Conservation (phyloP, 2,888 invertebrate genomes). For the Torymus auratus region DNA sequence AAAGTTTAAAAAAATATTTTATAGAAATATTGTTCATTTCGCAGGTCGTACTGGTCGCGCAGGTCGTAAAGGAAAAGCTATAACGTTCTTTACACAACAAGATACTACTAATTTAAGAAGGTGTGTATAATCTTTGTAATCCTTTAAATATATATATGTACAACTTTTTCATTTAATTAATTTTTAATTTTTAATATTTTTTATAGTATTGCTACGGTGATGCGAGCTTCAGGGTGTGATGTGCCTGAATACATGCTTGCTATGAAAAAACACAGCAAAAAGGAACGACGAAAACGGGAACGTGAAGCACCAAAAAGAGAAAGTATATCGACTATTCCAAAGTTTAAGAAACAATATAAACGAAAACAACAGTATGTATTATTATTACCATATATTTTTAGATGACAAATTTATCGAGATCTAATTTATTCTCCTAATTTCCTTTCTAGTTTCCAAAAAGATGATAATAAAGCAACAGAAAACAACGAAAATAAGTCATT, state of each 20-base stretch:
- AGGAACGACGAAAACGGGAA: conserved; percentile 78
- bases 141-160: conserved; percentile 6
- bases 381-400: not conserved
- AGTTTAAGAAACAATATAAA: conserved; percentile 69
- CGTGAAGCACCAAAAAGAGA: conserved; percentile 82
- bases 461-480: not conserved
- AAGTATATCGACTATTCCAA: conserved; percentile 81
- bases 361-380: conserved; percentile 41
- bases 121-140: conserved; percentile 75
- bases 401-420: not conserved
- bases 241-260: conserved; percentile 94
- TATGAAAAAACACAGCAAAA: conserved; percentile 83
- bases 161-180: no score
- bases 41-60: conserved; percentile 94
- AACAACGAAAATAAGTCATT: not conserved
- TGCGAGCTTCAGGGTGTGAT: conserved; percentile 93
- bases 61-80: conserved; percentile 90
- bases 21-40: conserved; percentile 2
- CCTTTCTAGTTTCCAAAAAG: conserved; percentile 10
- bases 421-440: not conserved
- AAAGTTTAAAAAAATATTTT: conserved; percentile 14
- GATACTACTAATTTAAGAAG: conserved; percentile 92
- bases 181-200: not conserved
- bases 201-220: conserved; percentile 90
- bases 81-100: conserved; percentile 95